Evolutionary conservation across 2,888 invertebrate species (phyloP).

Genomic region (Aradus depressus): DNA sequence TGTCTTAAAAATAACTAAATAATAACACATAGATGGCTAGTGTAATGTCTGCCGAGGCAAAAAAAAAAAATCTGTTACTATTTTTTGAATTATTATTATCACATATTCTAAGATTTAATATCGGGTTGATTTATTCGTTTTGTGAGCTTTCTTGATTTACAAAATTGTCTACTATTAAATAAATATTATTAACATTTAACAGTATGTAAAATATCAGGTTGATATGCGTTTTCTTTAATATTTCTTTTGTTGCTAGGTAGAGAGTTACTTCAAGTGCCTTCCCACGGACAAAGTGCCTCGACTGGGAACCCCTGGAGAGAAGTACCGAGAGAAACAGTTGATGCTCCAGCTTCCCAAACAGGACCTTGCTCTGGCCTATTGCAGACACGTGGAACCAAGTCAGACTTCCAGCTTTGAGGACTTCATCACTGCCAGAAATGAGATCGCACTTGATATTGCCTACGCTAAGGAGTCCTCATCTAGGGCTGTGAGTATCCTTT

Average conservation of each 20-base stretch:
- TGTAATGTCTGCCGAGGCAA: too few species aligned
- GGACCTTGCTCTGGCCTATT: slow-evolving; percentile 81
- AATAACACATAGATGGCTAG: too few species aligned
- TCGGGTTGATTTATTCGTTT: too few species aligned
- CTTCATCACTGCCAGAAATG: slow-evolving; percentile 87
- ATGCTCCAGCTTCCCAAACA: slow-evolving; percentile 87
- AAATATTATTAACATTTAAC: neutral
- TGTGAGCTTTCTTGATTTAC: too few species aligned
- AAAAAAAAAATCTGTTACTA: too few species aligned
- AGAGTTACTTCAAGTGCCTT: slow-evolving; percentile 83
- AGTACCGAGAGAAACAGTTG: slow-evolving; percentile 67
- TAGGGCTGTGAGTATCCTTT: slow-evolving; percentile 36
- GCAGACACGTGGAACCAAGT: slow-evolving; percentile 68
- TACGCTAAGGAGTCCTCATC: slow-evolving; percentile 39
- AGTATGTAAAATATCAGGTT: neutral
- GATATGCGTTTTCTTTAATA: neutral
- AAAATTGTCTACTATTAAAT: neutral
- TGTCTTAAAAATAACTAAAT: too few species aligned
- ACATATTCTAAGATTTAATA: too few species aligned
- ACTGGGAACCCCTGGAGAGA: slow-evolving; percentile 65
- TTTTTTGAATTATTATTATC: too few species aligned
- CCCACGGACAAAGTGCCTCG: slow-evolving; percentile 66
- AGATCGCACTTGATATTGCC: slow-evolving; percentile 91
- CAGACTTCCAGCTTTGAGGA: slow-evolving; percentile 79
- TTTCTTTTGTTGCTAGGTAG: slow-evolving; percentile 49